Conservation (phyloP, 35 echinoderm and acorn worm species). For the Diadema setosum region DNA sequence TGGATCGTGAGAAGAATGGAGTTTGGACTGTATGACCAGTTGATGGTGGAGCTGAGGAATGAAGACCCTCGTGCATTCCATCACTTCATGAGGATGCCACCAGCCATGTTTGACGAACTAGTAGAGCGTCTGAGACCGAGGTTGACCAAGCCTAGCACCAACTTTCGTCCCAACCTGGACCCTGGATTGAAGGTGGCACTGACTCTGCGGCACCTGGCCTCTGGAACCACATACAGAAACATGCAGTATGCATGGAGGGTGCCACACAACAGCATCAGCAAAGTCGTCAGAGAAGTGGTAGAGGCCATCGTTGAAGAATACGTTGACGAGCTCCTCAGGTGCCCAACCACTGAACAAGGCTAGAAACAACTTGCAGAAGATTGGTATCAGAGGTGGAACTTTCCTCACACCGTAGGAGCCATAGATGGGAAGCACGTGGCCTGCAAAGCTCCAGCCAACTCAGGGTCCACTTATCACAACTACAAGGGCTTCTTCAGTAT, state of each 20-base stretch:
- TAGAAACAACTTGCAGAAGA: background rate
- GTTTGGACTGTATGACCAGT: background rate
- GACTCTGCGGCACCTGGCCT: constrained; percentile 21
- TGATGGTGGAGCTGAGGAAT: constrained; percentile 31
- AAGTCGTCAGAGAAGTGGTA: constrained; percentile 42
- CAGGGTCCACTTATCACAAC: constrained; percentile 11
- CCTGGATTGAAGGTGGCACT: constrained; percentile 33
- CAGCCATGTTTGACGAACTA: constrained; percentile 43
- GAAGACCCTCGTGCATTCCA: constrained; percentile 25
- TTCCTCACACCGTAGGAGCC: constrained; percentile 59
- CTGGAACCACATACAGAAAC: constrained; percentile 19
- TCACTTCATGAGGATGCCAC: constrained; percentile 52
- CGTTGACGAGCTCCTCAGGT: constrained; percentile 36
- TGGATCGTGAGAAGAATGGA: background rate
- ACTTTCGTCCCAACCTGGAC: background rate
- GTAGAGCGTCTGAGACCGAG: constrained; percentile 6
- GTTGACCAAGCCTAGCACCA: constrained; percentile 22
- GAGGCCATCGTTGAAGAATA: constrained; percentile 49
- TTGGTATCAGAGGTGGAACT: constrained; percentile 52
- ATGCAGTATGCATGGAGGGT: constrained; percentile 33
- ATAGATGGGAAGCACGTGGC: constrained; percentile 71
- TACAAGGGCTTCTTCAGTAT: constrained; percentile 25
- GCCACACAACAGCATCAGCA: constrained; percentile 22
- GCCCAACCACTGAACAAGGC: background rate
- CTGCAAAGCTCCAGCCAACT: background rate